Evolutionary conservation across 1,140 invertebrate species (phyloP).

Genomic region (Mycetomoellerius zeteki): DNA sequence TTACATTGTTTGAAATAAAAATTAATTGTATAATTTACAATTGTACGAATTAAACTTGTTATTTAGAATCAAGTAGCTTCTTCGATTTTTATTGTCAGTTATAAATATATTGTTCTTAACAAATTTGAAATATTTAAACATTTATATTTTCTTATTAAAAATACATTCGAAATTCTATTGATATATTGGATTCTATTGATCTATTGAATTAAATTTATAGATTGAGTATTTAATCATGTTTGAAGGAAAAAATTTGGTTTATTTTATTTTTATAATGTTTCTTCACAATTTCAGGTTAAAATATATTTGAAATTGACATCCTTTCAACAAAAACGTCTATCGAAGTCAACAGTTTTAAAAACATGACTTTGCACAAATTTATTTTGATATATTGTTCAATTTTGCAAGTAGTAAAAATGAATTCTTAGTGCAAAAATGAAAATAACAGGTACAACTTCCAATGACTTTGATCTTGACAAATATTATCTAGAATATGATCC

Average conservation of each 20-base stretch:
- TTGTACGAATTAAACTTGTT: constrained; percentile 6
- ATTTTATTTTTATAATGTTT: constrained; percentile 4
- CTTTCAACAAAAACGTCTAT: not conserved
- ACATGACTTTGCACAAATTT: not conserved
- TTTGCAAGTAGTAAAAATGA: not conserved
- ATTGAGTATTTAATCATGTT: not conserved
- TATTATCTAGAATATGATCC: no score
- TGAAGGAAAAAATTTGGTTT: not conserved
- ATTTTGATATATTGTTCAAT: constrained; percentile 2
- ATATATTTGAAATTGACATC: not conserved
- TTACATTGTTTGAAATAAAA: not conserved
- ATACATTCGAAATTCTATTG: not conserved
- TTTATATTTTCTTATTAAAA: constrained; percentile 3
- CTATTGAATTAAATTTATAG: no score
- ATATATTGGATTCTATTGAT: not conserved
- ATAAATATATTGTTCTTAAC: not conserved
- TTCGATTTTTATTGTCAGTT: not conserved
- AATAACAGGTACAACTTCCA: no score
- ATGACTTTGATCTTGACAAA: no score
- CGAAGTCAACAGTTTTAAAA: not conserved
- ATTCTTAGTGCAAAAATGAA: no score
- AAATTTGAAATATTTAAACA: not conserved
- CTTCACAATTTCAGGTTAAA: not conserved
- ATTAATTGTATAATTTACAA: not conserved
- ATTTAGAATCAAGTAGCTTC: not conserved